phyloP scores from a whole-genome alignment of 2,113 vertebrate species.

The Phylloscopus whistleri region DNA sequence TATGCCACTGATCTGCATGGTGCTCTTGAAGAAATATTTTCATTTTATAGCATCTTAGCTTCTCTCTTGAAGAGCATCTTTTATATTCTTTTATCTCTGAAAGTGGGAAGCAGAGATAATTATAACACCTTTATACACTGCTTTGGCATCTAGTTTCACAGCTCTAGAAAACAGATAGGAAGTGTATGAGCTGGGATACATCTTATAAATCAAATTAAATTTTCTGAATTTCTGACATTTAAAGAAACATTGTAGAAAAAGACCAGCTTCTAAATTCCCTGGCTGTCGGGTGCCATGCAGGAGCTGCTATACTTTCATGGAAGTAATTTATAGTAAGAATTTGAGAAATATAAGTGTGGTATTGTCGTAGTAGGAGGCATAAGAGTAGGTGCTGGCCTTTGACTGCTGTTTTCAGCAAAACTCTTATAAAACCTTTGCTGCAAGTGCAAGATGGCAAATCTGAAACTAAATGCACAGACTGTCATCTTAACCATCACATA shows the following conservation, averaged over 20 bases:
- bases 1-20: background rate
- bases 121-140: background rate
- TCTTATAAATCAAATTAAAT: background rate
- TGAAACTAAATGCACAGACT: background rate
- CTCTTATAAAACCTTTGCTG: background rate
- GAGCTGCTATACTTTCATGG: background rate
- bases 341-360: background rate
- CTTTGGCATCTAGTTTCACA: background rate
- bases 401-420: background rate
- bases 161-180: background rate
- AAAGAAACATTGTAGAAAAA: background rate
- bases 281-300: background rate
- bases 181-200: background rate
- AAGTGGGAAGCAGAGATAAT: background rate
- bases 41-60: background rate
- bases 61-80: background rate
- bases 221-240: background rate
- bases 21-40: background rate
- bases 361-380: background rate
- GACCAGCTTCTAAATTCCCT: background rate
- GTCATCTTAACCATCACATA: background rate
- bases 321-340: background rate
- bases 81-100: background rate
- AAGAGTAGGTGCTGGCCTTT: background rate
- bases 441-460: background rate